Evolutionary conservation across 37 sponge, comb jelly and placozoan species (phyloP), one percentile per base, ranked within the genome.

Genomic region (Spongilla lacustris): DNA sequence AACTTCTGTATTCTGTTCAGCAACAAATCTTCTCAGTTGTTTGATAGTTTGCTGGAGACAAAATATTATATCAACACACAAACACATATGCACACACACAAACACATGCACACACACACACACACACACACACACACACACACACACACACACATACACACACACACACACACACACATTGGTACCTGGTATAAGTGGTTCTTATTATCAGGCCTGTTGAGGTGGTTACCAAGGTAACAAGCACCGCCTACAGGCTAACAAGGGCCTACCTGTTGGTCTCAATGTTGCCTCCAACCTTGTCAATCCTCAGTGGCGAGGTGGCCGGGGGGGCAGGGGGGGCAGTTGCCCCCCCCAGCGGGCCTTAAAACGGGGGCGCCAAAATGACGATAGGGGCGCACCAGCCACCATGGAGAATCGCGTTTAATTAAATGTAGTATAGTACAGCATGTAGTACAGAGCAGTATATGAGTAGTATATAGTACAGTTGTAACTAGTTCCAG

Each of bases 1-100:
- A 98, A 87, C 58, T 98, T 98, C 95, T 98, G 99, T 24, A 98
- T 76, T 70, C n/a, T 83, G 78, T 98, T 96, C 74, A 98, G 91
- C 76, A 98, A 79, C 79, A 95, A 19, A 73, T 98, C 99, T 30
- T 96, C 99, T n/a, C n/a, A n/a, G n/a, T 74, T 98, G 97, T 82
- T 98, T 98, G 78, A 98, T 96, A 22, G 91, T 92, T 14, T 95
- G 82, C 98, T 97, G 84, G 3, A 77, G 31, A 32, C 33, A 19
- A 80, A 31, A 32, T 75, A 24, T 27, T 31, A n/a, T n/a, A n/a
- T n/a, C 41, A 6, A 41, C 6, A 41, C 6, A 41, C 41, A 41
- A 3, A 41, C 6, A 3, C 3, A 9, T 9, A 41, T 41, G 41
- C 41, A 41, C 6, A n/a, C n/a, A n/a, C n/a, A n/a, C n/a, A n/a